Conservation (phyloP, 2,113 vertebrate species). For the Centropus unirufus region DNA sequence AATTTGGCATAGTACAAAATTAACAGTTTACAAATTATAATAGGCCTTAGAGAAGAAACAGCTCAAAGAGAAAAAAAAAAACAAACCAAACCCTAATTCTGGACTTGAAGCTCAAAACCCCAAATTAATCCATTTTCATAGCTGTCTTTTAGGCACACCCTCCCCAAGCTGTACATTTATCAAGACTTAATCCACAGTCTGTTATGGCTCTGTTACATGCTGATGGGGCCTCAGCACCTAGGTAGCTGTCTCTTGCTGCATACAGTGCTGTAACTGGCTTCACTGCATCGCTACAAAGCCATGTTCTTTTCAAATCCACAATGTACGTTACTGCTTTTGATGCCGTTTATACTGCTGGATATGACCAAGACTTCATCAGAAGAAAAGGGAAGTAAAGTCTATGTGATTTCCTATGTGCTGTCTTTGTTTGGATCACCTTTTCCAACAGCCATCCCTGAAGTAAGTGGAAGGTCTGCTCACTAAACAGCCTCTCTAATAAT, state of each 20-base stretch:
- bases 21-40: constrained; percentile 11
- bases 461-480: not conserved
- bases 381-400: not conserved
- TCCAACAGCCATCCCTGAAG: not conserved
- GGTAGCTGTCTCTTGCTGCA: not conserved
- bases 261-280: fast-evolving
- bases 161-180: not conserved
- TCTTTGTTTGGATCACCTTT: not conserved
- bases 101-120: not conserved
- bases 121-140: not conserved
- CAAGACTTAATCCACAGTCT: not conserved
- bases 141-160: not conserved
- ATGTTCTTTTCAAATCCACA: not conserved
- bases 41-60: not conserved
- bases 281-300: not conserved
- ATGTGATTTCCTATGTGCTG: not conserved
- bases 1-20: constrained; percentile 15
- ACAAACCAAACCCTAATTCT: not conserved
- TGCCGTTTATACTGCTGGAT: fast-evolving
- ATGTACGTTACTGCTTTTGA: not conserved
- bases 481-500: not conserved
- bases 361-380: not conserved
- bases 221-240: fast-evolving
- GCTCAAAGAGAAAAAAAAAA: not conserved
- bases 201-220: not conserved